A percentile compares a stretch with the other conserved stretches of the same genome.
phyloP scores from a whole-genome alignment of 2,797 vertebrate species.

The Gymnodraco acuticeps region DNA sequence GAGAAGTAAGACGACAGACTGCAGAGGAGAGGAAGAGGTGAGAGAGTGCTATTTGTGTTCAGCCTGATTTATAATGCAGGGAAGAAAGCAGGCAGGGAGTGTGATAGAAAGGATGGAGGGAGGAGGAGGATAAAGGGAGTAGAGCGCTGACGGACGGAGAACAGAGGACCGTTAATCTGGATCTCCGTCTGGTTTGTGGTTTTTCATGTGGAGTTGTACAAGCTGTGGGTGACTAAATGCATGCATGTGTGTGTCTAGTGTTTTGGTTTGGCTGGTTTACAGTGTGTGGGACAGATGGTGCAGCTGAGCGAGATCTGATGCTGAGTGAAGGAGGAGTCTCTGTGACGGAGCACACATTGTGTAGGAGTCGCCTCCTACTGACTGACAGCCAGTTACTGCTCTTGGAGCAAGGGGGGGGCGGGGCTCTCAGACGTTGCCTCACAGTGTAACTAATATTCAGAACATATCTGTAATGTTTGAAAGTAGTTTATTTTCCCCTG shows the following conservation, averaged over 20 bases:
- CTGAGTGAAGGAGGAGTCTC: not conserved
- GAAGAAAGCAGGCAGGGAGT: slow-evolving; percentile 1
- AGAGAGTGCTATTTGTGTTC: slow-evolving; percentile 16
- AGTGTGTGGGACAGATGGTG: not conserved
- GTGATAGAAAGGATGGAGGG: slow-evolving; percentile 8
- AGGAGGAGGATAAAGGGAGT: not conserved
- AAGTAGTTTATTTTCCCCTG: too few relatives aligned
- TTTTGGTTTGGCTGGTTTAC: not conserved
- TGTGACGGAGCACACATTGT: not conserved
- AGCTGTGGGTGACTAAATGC: not conserved
- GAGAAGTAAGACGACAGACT: slow-evolving; percentile 17
- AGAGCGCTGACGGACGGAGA: not conserved
- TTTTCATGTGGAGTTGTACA: not conserved
- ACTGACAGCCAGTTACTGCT: not conserved
- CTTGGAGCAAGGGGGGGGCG: not conserved
- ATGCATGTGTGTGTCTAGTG: not conserved
- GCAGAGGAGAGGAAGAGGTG: slow-evolving; percentile 5
- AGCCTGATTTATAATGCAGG: slow-evolving; percentile 51
- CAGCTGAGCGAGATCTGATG: not conserved
- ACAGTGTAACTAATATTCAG: not conserved
- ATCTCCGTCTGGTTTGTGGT: not conserved
- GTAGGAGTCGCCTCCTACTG: not conserved
- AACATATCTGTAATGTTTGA: not conserved
- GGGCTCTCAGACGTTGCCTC: not conserved
- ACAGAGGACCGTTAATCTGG: not conserved